These are phyloP conservation scores for Hippopotamyrus pictus DNA, from an alignment of 2,797 vertebrate genomes.

Conservation along the genomic window DNA sequence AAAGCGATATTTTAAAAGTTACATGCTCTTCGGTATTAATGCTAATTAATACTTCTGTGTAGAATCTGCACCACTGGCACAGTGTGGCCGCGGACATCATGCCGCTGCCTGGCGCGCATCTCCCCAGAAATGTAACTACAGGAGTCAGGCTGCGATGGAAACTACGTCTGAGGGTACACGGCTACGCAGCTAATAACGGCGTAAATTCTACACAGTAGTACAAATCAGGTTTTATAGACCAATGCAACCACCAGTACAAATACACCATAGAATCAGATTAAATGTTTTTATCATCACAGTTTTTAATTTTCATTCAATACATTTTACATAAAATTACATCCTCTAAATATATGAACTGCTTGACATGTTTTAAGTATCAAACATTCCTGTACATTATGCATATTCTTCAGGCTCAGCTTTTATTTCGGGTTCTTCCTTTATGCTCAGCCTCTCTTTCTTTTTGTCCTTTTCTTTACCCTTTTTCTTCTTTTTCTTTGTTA, in stretches of 20 bases:
- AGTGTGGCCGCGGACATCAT: neutral
- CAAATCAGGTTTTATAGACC: neutral
- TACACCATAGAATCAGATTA: neutral
- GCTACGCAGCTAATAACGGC: neutral
- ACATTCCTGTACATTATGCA: conserved; percentile 5
- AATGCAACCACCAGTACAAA: neutral
- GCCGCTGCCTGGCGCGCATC: neutral
- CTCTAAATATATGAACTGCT: neutral
- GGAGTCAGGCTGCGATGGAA: neutral
- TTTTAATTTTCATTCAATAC: neutral
- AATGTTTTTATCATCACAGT: neutral
- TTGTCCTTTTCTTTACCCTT: conserved; percentile 39
- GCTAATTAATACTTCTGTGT: neutral
- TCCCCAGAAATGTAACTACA: neutral
- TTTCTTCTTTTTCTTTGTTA: conserved; percentile 50
- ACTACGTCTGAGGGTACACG: neutral
- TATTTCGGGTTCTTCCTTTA: conserved; percentile 34
- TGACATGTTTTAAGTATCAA: neutral
- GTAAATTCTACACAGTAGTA: neutral
- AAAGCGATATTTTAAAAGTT: neutral
- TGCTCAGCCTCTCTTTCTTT: conserved; percentile 17
- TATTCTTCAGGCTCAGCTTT: conserved; percentile 39
- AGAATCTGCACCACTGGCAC: neutral
- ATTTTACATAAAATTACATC: neutral
- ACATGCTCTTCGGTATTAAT: neutral